phyloP scores from a whole-genome alignment of 2,888 invertebrate genomes.

The Ennomos erosarius region DNA sequence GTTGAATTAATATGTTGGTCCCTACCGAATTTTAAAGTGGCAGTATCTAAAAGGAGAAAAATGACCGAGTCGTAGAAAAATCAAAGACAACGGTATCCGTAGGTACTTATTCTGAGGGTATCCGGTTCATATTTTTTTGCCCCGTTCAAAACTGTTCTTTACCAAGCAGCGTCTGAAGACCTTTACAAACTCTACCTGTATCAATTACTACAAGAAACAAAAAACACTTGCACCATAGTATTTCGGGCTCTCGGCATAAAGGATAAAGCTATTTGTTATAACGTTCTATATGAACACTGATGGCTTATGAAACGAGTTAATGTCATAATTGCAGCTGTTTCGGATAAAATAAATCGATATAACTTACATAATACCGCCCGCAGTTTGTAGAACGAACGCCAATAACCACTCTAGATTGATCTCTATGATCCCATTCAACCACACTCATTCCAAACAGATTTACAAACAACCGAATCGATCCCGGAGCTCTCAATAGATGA shows the following conservation, averaged over 20 bases:
- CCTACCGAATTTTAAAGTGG: no score
- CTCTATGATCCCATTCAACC: constrained; percentile 57
- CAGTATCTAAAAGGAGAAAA: no score
- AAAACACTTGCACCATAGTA: constrained; percentile 49
- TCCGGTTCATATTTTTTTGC: constrained; percentile 32
- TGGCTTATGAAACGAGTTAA: constrained; percentile 79
- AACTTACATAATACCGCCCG: constrained; percentile 80
- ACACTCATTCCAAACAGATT: constrained; percentile 38
- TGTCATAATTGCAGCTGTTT: constrained; percentile 82
- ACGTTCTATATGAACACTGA: constrained; percentile 65
- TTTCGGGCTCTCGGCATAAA: constrained; percentile 63
- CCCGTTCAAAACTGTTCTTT: constrained; percentile 50
- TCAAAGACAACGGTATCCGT: no score
- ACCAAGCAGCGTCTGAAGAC: constrained; percentile 44
- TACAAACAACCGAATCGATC: constrained; percentile 24
- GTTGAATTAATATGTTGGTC: neutral
- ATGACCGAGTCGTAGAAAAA: no score
- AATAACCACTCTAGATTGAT: constrained; percentile 61
- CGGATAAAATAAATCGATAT: constrained; percentile 82
- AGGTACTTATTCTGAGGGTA: no score
- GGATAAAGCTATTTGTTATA: constrained; percentile 69
- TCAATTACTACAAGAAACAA: constrained; percentile 57
- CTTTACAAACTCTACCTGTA: constrained; percentile 72
- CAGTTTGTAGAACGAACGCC: constrained; percentile 62
- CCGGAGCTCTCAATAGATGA: constrained; percentile 25